Conservation (phyloP, 1,140 invertebrate genomes). For the Papilio helenus region DNA sequence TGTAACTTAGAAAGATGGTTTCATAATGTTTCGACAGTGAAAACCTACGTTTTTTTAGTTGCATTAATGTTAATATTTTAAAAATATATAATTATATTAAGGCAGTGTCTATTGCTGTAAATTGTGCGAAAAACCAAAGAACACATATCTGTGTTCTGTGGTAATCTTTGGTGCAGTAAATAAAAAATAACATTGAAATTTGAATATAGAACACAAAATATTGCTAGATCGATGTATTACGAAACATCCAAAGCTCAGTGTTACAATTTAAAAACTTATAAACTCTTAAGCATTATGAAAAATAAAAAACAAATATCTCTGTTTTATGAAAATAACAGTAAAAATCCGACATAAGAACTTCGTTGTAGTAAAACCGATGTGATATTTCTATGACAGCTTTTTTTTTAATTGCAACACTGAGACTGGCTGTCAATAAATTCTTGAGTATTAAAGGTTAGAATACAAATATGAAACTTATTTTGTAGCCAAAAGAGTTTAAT, state of each 20-base stretch:
- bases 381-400: background rate
- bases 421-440: background rate
- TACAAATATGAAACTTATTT: background rate
- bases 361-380: background rate
- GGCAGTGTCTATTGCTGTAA: background rate
- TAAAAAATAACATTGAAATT: background rate
- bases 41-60: background rate
- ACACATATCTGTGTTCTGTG: background rate
- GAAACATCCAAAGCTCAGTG: background rate
- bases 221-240: background rate
- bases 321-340: background rate
- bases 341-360: background rate
- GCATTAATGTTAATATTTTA: background rate
- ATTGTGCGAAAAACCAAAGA: background rate
- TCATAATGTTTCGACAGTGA: background rate
- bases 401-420: slow-evolving; percentile 7
- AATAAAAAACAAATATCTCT: background rate
- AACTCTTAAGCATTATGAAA: background rate
- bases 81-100: background rate
- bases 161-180: background rate
- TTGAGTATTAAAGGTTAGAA: background rate
- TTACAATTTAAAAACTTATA: background rate
- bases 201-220: background rate
- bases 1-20: too few relatives aligned
- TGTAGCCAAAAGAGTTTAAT: background rate